These are phyloP conservation scores for Heliconius himera DNA, from an alignment of 1,140 invertebrate genomes.

Conservation along the genomic window DNA sequence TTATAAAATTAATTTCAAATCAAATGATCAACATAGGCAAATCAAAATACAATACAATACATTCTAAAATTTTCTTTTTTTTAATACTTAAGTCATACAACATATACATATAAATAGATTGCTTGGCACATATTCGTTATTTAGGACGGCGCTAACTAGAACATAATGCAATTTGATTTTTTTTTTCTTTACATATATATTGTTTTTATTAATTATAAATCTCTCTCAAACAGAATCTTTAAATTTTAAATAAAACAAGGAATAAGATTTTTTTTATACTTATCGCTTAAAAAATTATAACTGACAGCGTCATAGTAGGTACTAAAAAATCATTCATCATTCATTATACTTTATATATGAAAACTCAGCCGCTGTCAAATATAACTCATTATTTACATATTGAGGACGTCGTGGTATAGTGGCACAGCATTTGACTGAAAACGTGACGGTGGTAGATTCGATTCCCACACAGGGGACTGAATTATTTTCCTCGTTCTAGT, in stretches of 20 bases:
- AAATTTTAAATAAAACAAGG: too few species aligned
- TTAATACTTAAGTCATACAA: not conserved
- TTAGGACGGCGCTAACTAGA: conserved; percentile 53
- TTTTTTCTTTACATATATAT: not conserved
- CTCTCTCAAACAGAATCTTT: too few species aligned
- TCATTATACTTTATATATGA: not conserved
- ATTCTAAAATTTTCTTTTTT: not conserved
- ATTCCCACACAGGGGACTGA: not conserved
- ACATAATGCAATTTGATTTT: conserved; percentile 31
- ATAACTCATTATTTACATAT: too few species aligned
- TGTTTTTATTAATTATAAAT: too few species aligned
- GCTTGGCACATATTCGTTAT: conserved; percentile 58
- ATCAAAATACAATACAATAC: not conserved
- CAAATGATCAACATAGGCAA: conserved; percentile 45
- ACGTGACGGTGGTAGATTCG: not conserved
- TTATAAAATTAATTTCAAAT: conserved; percentile 71
- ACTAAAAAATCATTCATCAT: not conserved
- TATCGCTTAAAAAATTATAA: too few species aligned
- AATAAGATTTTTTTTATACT: too few species aligned
- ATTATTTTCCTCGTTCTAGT: not conserved
- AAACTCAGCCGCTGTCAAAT: not conserved
- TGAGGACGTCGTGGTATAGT: too few species aligned
- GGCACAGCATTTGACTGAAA: not conserved
- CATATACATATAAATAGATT: conserved; percentile 30
- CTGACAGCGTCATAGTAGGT: too few species aligned